A percentile compares a stretch with the other conserved stretches of the same genome.
Evolutionary conservation across 2,797 vertebrate species (phyloP).

Genomic region (Sphenopsis melanotis): DNA sequence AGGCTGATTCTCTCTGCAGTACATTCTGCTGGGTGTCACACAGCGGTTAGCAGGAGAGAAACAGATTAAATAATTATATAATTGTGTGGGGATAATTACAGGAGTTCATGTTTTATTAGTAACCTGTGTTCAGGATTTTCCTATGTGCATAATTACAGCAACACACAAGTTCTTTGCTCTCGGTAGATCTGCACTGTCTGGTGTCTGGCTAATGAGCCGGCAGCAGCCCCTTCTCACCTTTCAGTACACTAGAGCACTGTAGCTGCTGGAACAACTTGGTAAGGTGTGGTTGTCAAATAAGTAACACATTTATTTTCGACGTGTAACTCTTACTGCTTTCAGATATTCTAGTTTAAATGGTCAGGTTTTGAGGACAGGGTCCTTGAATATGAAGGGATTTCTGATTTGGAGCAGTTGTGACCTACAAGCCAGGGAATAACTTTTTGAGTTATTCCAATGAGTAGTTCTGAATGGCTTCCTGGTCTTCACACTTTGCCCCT

Average conservation of each 20-base stretch:
- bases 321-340: not conserved
- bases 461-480: not conserved
- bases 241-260: not conserved
- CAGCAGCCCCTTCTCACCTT: not conserved
- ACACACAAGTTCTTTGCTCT: not conserved
- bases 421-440: not conserved
- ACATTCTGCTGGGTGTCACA: not conserved
- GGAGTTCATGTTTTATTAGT: not conserved
- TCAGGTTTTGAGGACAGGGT: not conserved
- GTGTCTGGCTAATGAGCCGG: not conserved
- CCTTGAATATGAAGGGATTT: not conserved
- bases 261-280: not conserved
- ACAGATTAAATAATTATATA: not conserved
- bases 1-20: not conserved
- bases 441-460: not conserved
- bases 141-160: not conserved
- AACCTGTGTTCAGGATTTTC: not conserved
- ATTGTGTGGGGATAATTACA: not conserved
- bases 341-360: not conserved
- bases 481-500: not conserved
- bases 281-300: not conserved
- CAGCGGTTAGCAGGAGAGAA: not conserved
- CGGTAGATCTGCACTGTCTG: not conserved
- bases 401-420: not conserved
- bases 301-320: not conserved